phyloP scores from a whole-genome alignment of 2,888 invertebrate genomes.

The Eucriotettix oculatus region DNA sequence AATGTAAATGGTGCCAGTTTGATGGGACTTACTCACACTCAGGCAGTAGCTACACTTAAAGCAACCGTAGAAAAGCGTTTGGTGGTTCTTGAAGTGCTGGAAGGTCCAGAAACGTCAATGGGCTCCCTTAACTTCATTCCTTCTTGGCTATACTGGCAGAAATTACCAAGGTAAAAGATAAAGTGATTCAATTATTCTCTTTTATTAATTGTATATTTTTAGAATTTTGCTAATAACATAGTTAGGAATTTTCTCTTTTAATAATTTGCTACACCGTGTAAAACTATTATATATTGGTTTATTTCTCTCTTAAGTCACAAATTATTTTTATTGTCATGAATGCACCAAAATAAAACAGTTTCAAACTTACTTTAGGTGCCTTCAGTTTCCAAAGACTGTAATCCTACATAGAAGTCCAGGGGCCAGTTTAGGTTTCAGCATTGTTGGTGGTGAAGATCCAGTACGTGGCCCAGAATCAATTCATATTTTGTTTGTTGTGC shows the following conservation, averaged over 20 bases:
- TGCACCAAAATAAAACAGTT: too few species aligned
- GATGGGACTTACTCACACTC: conserved; percentile 26
- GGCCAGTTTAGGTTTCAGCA: conserved; percentile 28
- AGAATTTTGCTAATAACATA: neutral
- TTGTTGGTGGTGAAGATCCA: conserved; percentile 28
- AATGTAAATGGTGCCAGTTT: conserved; percentile 26
- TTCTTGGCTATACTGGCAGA: conserved; percentile 31
- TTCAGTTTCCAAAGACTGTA: conserved; percentile 25
- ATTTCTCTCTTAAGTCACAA: too few species aligned
- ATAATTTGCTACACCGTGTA: too few species aligned
- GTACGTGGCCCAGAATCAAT: conserved; percentile 26
- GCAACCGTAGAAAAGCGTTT: conserved; percentile 21
- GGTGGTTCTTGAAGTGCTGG: conserved; percentile 25
- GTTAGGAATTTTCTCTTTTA: neutral
- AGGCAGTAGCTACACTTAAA: conserved; percentile 27
- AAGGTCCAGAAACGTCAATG: conserved; percentile 26
- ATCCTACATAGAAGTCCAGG: conserved; percentile 22
- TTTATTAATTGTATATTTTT: neutral
- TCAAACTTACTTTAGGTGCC: conserved; percentile 12
- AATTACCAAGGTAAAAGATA: conserved; percentile 22
- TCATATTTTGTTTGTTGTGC: conserved; percentile 28
- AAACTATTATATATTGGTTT: too few species aligned
- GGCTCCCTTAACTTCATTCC: conserved; percentile 27
- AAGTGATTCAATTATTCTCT: neutral
- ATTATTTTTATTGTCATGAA: too few species aligned